Evolutionary conservation across 2,113 vertebrate genomes (phyloP).

Genomic region (Melanotaenia duboulayi): DNA sequence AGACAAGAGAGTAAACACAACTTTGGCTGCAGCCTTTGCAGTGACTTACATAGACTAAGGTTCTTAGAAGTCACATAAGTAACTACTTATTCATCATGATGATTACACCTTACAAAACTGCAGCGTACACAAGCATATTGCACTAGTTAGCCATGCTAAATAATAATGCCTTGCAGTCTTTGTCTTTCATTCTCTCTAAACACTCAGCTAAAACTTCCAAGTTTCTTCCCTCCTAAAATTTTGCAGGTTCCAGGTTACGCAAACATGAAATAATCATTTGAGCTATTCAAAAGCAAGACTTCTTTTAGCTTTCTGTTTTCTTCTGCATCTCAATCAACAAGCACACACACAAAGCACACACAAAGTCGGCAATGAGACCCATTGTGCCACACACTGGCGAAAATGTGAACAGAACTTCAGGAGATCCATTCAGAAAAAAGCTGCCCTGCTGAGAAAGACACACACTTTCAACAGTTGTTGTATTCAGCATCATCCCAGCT

Average conservation of each 20-base stretch:
- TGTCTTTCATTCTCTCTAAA: not conserved
- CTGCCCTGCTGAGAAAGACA: slow-evolving; percentile 13
- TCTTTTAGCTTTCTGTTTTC: slow-evolving; percentile 7
- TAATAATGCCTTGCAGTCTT: not conserved
- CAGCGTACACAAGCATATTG: not conserved
- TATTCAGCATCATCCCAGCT: not conserved
- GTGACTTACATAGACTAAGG: not conserved
- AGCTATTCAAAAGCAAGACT: not conserved
- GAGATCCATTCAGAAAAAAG: slow-evolving; percentile 10
- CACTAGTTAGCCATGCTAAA: not conserved
- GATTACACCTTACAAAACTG: not conserved
- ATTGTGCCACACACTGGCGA: slow-evolving; percentile 28
- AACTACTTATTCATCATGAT: not conserved
- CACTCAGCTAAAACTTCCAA: too few relatives aligned
- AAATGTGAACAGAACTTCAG: slow-evolving; percentile 21
- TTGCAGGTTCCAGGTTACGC: too few relatives aligned
- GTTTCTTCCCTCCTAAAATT: too few relatives aligned
- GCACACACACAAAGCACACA: not conserved
- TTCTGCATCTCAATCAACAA: not conserved
- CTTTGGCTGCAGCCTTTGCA: not conserved
- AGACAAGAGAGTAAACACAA: not conserved
- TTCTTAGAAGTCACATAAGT: not conserved
- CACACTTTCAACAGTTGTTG: slow-evolving; percentile 1
- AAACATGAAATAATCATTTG: not conserved
- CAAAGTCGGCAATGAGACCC: slow-evolving; percentile 56